A percentile compares a stretch with the other conserved stretches of the same genome.
phyloP scores from a whole-genome alignment of 2,113 vertebrate genomes.

The Tyto alba region DNA sequence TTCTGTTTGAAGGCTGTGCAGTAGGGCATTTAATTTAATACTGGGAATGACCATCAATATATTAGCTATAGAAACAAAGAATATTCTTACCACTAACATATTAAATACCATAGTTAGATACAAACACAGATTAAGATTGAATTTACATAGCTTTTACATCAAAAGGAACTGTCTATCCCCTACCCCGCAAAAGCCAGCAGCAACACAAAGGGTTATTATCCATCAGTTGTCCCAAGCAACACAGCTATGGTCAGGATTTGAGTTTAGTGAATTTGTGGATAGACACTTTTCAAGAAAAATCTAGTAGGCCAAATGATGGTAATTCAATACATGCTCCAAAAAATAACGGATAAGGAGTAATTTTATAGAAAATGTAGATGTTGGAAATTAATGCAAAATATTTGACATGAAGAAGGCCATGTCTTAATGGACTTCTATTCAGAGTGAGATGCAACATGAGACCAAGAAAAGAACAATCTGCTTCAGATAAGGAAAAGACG shows the following conservation, averaged over 20 bases:
- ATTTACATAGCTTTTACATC: neutral
- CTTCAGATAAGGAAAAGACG: constrained; percentile 1
- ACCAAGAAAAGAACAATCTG: constrained; percentile 10
- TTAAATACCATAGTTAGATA: neutral
- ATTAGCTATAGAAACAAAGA: neutral
- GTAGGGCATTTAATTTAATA: neutral
- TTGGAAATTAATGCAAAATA: neutral
- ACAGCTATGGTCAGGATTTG: neutral
- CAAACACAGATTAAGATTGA: neutral
- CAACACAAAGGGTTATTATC: neutral
- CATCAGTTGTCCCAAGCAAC: neutral
- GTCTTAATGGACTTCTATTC: neutral
- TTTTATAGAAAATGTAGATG: neutral
- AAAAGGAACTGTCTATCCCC: neutral
- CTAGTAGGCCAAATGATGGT: neutral
- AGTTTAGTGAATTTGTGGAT: neutral
- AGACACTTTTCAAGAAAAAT: neutral
- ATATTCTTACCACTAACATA: neutral
- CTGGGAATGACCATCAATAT: neutral
- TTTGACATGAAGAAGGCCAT: neutral
- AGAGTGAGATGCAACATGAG: neutral
- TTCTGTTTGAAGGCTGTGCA: neutral
- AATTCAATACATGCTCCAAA: neutral
- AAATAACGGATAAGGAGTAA: neutral
- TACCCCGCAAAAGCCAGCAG: neutral